Evolutionary conservation across 2,113 vertebrate genomes (phyloP).

Genomic region (Lampris incognitus): DNA sequence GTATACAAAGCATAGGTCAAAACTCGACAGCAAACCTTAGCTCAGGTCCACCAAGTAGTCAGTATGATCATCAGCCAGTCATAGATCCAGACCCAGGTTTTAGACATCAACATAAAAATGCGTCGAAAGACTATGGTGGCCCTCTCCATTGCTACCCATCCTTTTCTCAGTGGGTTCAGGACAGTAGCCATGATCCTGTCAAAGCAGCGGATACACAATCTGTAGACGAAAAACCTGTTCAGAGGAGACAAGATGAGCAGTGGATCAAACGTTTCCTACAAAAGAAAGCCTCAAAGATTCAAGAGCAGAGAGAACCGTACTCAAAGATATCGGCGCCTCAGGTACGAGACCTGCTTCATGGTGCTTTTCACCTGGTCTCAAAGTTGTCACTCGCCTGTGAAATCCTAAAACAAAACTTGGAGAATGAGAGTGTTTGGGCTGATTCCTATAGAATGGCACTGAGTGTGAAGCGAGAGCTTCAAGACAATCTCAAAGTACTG

Average conservation of each 20-base stretch:
- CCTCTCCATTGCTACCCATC: not conserved
- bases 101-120: not conserved
- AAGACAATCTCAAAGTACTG: conserved; percentile 69
- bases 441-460: conserved; percentile 52
- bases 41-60: not conserved
- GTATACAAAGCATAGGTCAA: conserved; percentile 27
- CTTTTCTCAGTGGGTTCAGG: not conserved
- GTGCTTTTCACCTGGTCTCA: conserved; percentile 74
- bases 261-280: conserved; percentile 71
- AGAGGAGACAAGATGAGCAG: conserved; percentile 64
- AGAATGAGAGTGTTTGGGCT: conserved; percentile 74
- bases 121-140: not conserved
- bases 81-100: not conserved
- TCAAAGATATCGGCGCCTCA: conserved; percentile 1
- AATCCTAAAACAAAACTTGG: conserved; percentile 68
- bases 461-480: conserved; percentile 62
- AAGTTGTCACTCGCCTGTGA: conserved; percentile 76
- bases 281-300: not conserved
- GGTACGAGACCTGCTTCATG: conserved; percentile 70
- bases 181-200: not conserved
- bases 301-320: not conserved
- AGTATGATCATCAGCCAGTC: conserved; percentile 12
- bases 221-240: conserved; percentile 39
- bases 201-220: not conserved
- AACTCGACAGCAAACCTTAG: not conserved